Base-by-base conservation (phyloP, 2,888 invertebrate genomes). In the Ctenicera cuprea region DNA sequence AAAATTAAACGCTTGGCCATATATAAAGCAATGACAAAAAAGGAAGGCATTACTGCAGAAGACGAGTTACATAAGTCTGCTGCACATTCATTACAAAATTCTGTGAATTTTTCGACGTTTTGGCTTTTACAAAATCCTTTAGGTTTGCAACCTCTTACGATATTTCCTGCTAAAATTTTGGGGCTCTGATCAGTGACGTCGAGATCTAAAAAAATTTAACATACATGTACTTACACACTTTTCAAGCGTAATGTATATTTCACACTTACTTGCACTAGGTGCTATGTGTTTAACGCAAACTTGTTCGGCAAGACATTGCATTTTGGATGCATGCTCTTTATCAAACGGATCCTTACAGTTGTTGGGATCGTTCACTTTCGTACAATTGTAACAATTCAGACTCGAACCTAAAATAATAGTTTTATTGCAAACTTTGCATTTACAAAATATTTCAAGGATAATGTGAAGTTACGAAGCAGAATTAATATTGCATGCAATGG, bases 351-450 rank as follows among this genome's bases (percentile, higher is more conserved):
- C 54, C 22, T 30, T 54, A 22, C 71, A 71, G 20, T 43, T 12
- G 4, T 7, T 43, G n/a, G n/a, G n/a, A 14, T 71, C 41, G 12
- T 41, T 61, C 8, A 61, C 43, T 61, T 71, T 61, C 7, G 66
- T 66, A 20, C 71, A 71, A 16, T 66, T 52, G 66, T 66, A 71
- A 26, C 71, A 71, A 14, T 22, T 18, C n/a, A 71, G 11, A 4
- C 48, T 61, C 9, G 18, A n/a, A 20, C 66, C 71, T 71, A 38
- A 33, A 64, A 57, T 16, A 8, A 26, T 12, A 22, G 16, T 9
- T 9, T 33, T 33, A 33, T 33, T 33, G 33, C 8, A 9, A 33
- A 1, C 33, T 33, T 26, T 26, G 5, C 5, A 26, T 26, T 26
- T 26, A 26, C 5, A 26, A 33, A 33, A 33, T 33, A 9, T 33